phyloP scores from a whole-genome alignment of 92 coral and sea anemone genomes.

The Blastomussa wellsi region DNA sequence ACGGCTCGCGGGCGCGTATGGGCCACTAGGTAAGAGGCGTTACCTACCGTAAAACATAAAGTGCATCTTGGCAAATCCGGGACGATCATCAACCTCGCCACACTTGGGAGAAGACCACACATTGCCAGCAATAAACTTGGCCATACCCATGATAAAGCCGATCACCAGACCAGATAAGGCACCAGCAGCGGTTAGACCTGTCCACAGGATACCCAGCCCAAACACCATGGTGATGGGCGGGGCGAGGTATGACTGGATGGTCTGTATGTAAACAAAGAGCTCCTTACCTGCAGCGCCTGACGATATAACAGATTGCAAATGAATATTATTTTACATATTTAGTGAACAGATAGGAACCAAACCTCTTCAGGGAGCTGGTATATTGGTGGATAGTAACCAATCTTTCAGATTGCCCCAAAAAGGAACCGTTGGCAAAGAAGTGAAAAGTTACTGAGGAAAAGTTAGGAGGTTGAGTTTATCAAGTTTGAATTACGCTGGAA shows the following conservation, averaged over 20 bases:
- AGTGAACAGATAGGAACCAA: too few relatives aligned
- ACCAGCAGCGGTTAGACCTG: conserved; percentile 85
- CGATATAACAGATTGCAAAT: not conserved
- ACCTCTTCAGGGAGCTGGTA: too few relatives aligned
- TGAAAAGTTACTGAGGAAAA: too few relatives aligned
- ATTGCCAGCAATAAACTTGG: conserved; percentile 82
- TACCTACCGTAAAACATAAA: conserved; percentile 95
- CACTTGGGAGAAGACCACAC: conserved; percentile 76
- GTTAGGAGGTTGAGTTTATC: too few relatives aligned
- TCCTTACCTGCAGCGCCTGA: conserved; percentile 85
- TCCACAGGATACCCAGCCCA: conserved; percentile 93
- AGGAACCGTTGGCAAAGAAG: too few relatives aligned
- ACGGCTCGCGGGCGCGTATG: too few relatives aligned
- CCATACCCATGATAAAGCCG: conserved; percentile 80
- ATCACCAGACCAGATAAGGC: conserved; percentile 77
- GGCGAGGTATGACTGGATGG: conserved; percentile 90
- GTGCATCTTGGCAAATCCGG: conserved; percentile 88
- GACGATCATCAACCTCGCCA: conserved; percentile 79
- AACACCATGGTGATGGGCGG: conserved; percentile 94
- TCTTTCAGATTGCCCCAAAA: too few relatives aligned
- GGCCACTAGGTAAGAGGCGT: too few relatives aligned
- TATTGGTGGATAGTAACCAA: too few relatives aligned
- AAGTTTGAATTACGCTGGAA: too few relatives aligned
- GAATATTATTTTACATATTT: too few relatives aligned
- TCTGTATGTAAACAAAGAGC: conserved; percentile 94